Base-by-base conservation (phyloP, 37 sponge, comb jelly and placozoan species). In the Cladorhizidae sp. region DNA sequence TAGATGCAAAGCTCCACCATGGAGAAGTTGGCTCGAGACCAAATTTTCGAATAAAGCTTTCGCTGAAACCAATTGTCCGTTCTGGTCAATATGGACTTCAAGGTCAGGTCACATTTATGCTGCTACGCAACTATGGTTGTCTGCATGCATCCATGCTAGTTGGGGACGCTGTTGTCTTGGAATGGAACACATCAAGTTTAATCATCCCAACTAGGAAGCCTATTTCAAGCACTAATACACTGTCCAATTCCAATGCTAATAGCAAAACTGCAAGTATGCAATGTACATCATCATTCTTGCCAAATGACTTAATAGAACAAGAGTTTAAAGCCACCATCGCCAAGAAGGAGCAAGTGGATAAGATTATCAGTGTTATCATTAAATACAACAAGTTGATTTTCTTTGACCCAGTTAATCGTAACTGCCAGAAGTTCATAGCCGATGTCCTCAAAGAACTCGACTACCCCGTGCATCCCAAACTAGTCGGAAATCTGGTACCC, bases 371-470 rank as follows among this genome's bases (percentile, higher is more conserved):
- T 2, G 63, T 76, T 36, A 59, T 76, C 35, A 23, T 61, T 33
- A 1, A 36, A 1, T 76, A 76, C 77, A 76, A 76, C 43, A 37
- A 39, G 43, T 23, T 11, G 6, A 40, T 40, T 38, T 21, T 29
- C 62, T 76, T 56, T 41, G 38, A 76, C 25, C 35, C 54, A 7
- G 37, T 76, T 63, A 7, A 25, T 38, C 62, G 77, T 12, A 76
- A 76, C 42, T 74, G 43, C 35, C 71, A 71, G 17, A 40, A 2
- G 3, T 71, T 71, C 41, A 39, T 71, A 39, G 20, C 22, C 3
- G 71, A 71, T 41, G 45, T 25, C 37, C 43, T 71, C 11, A 71
- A 71, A 15, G 45, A 37, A 41, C 35, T 65, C 3, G 35, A 65
- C 5, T 65, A 65, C 32, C 67, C 67, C 18, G 7, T 32, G 2